Conservation (phyloP, 2,888 invertebrate genomes). For the Helobdella robusta region DNA sequence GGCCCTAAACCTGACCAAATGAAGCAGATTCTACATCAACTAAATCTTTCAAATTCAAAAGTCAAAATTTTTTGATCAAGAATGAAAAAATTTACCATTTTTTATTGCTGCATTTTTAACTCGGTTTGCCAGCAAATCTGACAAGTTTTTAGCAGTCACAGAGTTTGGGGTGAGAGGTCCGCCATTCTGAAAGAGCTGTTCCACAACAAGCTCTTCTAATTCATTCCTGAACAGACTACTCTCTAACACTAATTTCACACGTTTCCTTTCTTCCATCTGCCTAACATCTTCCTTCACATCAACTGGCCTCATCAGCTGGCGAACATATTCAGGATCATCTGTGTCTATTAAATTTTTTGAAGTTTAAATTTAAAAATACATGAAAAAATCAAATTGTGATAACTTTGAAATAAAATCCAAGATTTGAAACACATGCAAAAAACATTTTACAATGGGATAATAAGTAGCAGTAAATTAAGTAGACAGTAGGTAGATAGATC, state of each 20-base stretch:
- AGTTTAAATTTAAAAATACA: too few species aligned
- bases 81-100: constrained; percentile 11
- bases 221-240: constrained; percentile 85
- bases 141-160: constrained; percentile 13
- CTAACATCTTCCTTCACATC: constrained; percentile 58
- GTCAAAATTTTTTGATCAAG: background rate
- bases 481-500: too few species aligned
- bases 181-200: constrained; percentile 38
- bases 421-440: too few species aligned
- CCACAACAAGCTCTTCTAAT: constrained; percentile 84
- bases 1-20: constrained; percentile 52
- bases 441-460: too few species aligned
- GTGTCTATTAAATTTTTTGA: constrained; percentile 45
- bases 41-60: background rate
- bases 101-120: constrained; percentile 21
- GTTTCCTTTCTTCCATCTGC: constrained; percentile 96
- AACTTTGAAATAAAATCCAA: too few species aligned
- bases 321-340: constrained; percentile 53
- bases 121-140: constrained; percentile 19
- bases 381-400: too few species aligned
- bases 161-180: constrained; percentile 23
- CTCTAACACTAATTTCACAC: constrained; percentile 68
- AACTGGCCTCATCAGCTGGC: constrained; percentile 52
- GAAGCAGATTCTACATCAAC: background rate
- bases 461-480: too few species aligned